phyloP scores from a whole-genome alignment of 2,113 vertebrate species.

The Cyanoliseus patagonus region DNA sequence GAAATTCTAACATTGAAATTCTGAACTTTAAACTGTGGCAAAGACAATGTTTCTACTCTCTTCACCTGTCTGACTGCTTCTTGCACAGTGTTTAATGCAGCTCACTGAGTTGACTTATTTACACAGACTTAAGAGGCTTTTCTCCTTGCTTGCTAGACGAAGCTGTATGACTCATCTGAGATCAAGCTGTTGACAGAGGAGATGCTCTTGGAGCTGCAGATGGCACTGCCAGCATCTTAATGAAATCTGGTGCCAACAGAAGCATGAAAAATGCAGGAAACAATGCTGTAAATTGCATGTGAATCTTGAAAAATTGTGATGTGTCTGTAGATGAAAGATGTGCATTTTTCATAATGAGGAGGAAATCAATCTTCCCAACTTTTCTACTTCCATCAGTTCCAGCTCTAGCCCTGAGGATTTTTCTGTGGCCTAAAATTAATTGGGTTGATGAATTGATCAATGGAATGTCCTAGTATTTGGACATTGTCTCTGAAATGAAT shows the following conservation, averaged over 20 bases:
- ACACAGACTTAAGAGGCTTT: not conserved
- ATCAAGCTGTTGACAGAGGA: constrained; percentile 55
- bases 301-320: not conserved
- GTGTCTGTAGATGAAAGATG: not conserved
- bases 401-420: not conserved
- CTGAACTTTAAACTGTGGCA: not conserved
- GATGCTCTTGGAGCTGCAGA: constrained; percentile 42
- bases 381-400: not conserved
- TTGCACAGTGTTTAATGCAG: not conserved
- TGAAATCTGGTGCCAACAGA: constrained; percentile 28
- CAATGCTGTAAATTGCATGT: not conserved
- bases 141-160: not conserved
- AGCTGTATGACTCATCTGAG: constrained; percentile 40
- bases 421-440: not conserved
- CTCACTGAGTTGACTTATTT: constrained; percentile 5
- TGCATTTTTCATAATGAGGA: not conserved
- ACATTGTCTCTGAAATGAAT: not conserved
- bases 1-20: not conserved
- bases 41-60: not conserved
- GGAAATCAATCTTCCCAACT: not conserved
- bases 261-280: constrained; percentile 36
- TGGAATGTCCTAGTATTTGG: not conserved
- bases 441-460: not conserved
- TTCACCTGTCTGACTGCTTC: not conserved
- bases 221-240: constrained; percentile 50